Evolutionary conservation across 2,888 invertebrate species (phyloP), one percentile per base, ranked within the genome.

Genomic region (Orthosia incerta): DNA sequence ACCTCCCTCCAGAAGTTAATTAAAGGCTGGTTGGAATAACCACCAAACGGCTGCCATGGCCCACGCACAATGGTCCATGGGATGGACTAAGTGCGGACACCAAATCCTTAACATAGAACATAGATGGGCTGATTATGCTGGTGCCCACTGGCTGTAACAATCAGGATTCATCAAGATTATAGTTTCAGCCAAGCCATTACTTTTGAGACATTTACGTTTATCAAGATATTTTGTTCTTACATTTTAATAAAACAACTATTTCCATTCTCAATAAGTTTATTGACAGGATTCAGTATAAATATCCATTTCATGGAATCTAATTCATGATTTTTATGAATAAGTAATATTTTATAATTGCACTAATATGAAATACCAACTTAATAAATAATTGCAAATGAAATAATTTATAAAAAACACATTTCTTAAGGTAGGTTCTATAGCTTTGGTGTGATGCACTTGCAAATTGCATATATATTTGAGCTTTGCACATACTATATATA

Each of bases 281-380:
- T 83, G 78, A 83, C 79, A 76, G 60, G 65, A 71, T 65, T 51
- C 55, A 73, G 46, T 65, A n/a, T 66, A 71, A 55, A 59, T 61
- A 31, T 76, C 83, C 83, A 83, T 83, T 81, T 83, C 50, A 83
- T 83, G 83, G 81, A 79, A 64, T 76, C 16, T 48, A 68, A 71
- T 71, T 80, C 65, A 64, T 12, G 71, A 71, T 73, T 70, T 76
- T 71, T 73, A 62, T 71, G 45, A 56, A 63, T 68, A 50, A 50
- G 18, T 70, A 63, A 61, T 56, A 67, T 71, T 79, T 53, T 69
- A 68, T 66, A 75, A 71, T 79, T 82, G 82, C 82, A 75, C 71
- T 75, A 82, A 63, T 66, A 71, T 56, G 16, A 74, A 61, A 82
- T 79, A 75, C 66, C 60, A 72, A 68, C 60, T 62, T 74, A 75